Evolutionary conservation across 2,113 vertebrate species (phyloP).

Genomic region (Corapipo altera): DNA sequence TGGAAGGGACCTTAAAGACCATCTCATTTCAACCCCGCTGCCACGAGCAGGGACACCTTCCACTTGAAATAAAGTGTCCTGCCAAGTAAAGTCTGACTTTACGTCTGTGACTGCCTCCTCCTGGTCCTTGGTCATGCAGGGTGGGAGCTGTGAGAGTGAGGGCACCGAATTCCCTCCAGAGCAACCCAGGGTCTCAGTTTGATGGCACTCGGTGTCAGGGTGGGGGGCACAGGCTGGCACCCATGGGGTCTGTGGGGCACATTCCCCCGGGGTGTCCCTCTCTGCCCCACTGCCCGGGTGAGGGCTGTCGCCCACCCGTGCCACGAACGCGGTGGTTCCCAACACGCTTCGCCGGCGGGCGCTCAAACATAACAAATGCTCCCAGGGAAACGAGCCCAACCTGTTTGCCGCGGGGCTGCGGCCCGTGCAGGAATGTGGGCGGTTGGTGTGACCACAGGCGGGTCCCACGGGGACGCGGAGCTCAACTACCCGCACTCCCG

Average conservation of each 20-base stretch:
- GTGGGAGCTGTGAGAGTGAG: background rate
- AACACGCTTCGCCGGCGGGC: background rate
- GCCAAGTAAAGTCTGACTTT: background rate
- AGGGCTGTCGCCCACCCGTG: background rate
- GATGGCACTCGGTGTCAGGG: fast-evolving
- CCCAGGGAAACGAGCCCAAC: constrained; percentile 44
- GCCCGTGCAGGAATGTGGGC: constrained; percentile 16
- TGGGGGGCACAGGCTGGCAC: background rate
- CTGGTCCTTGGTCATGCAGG: fast-evolving
- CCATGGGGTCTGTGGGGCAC: fast-evolving
- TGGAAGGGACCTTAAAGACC: background rate
- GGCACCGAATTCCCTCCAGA: too few species aligned
- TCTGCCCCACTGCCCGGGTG: fast-evolving
- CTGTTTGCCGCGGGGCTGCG: constrained; percentile 37
- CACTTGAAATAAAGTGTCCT: too few species aligned
- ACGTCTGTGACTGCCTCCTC: background rate
- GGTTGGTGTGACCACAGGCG: background rate
- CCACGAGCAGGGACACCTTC: background rate
- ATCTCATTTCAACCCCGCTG: background rate
- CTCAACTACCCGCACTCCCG: background rate
- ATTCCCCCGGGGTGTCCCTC: background rate
- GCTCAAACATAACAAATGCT: background rate
- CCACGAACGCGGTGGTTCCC: background rate
- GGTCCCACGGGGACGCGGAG: background rate
- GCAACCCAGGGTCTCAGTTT: fast-evolving